phyloP scores from a whole-genome alignment of 2,888 invertebrate species.

The Terebella lapidaria region DNA sequence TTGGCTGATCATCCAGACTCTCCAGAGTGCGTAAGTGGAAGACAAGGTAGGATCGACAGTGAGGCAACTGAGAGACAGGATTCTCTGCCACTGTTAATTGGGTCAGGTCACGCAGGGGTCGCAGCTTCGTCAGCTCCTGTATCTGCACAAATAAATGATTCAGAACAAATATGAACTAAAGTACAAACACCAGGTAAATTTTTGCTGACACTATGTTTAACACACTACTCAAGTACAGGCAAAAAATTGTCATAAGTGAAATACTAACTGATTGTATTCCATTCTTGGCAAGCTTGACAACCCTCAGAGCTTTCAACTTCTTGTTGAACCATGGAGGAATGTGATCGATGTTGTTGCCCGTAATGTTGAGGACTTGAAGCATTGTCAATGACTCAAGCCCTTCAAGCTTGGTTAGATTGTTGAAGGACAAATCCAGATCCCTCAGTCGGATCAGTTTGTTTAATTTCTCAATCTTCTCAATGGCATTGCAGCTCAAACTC shows the following conservation, averaged over 20 bases:
- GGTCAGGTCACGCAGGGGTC: constrained; percentile 42
- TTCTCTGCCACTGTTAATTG: constrained; percentile 44
- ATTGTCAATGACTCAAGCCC: constrained; percentile 39
- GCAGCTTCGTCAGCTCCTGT: constrained; percentile 45
- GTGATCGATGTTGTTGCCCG: constrained; percentile 43
- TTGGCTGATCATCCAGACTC: constrained; percentile 38
- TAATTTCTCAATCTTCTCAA: constrained; percentile 49
- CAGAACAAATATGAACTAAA: too few relatives aligned
- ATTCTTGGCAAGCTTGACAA: constrained; percentile 42
- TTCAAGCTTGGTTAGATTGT: constrained; percentile 42
- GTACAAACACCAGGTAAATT: too few relatives aligned
- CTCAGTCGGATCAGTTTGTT: constrained; percentile 42
- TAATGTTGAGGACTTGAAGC: constrained; percentile 42
- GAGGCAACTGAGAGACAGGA: constrained; percentile 42
- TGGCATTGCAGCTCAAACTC: constrained; percentile 43
- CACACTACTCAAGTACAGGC: too few relatives aligned
- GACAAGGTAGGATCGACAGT: constrained; percentile 40
- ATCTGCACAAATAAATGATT: constrained; percentile 29
- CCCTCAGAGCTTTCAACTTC: constrained; percentile 39
- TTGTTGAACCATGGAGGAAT: constrained; percentile 46
- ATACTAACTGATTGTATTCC: constrained; percentile 41
- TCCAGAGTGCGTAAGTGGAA: constrained; percentile 46
- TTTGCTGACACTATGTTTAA: too few relatives aligned
- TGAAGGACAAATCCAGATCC: constrained; percentile 45
- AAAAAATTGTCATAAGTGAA: too few relatives aligned